Evolutionary conservation across 2,113 vertebrate species (phyloP).

Genomic region (Butastur rufipennis): DNA sequence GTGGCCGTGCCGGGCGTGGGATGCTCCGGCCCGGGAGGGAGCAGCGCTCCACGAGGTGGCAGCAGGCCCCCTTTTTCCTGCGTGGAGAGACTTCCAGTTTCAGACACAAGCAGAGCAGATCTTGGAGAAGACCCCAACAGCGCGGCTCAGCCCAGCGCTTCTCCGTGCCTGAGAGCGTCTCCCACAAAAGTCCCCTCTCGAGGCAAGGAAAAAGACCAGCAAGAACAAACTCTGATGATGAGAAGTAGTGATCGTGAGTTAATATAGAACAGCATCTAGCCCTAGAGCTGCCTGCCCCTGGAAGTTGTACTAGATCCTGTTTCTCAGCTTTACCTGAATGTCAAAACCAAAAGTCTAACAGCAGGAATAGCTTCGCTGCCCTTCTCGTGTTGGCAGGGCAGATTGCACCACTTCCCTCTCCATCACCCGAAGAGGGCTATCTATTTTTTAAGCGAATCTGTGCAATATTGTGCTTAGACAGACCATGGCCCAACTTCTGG

Average conservation of each 20-base stretch:
- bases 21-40: not conserved
- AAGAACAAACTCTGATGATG: fast-evolving
- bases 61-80: constrained; percentile 14
- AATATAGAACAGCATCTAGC: not conserved
- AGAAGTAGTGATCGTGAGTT: not conserved
- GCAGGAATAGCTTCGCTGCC: not conserved
- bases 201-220: not conserved
- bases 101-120: not conserved
- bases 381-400: fast-evolving
- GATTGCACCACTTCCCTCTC: not conserved
- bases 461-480: not conserved
- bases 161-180: not conserved
- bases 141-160: fast-evolving
- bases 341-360: not conserved
- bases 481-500: not conserved
- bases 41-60: constrained; percentile 24
- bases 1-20: not conserved
- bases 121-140: not conserved
- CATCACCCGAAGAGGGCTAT: not conserved
- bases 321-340: not conserved
- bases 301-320: not conserved
- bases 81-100: fast-evolving
- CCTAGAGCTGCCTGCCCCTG: not conserved
- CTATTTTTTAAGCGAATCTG: not conserved
- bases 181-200: not conserved